Conservation (phyloP, 2,113 vertebrate species). For the Formicarius rufipectus region DNA sequence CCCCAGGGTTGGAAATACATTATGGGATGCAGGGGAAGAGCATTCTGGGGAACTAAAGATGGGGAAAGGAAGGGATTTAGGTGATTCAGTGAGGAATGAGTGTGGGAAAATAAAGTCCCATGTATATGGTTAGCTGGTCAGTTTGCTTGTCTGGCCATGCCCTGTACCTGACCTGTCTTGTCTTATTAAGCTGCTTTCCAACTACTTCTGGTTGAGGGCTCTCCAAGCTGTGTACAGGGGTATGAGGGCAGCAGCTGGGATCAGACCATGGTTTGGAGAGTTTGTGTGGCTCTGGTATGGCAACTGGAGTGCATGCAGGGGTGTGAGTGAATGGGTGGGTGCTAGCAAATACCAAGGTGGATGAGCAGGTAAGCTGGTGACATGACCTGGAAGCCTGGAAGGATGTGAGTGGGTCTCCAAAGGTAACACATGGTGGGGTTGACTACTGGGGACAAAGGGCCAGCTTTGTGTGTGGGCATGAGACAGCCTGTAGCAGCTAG, state of each 20-base stretch:
- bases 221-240: background rate
- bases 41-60: background rate
- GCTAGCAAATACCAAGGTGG: background rate
- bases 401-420: background rate
- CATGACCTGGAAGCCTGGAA: background rate
- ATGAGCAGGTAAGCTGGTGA: background rate
- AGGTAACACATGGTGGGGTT: background rate
- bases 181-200: background rate
- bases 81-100: background rate
- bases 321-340: background rate
- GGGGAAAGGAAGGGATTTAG: background rate
- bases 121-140: background rate
- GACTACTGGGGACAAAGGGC: background rate
- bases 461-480: background rate
- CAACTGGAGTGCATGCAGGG: accelerated
- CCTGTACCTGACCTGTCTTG: background rate
- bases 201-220: background rate
- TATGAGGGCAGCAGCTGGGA: background rate
- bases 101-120: background rate
- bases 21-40: background rate
- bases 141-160: background rate
- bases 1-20: too few relatives aligned
- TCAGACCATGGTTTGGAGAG: background rate
- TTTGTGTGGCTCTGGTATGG: background rate
- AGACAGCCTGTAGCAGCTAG: background rate